Conservation (phyloP, 2,888 invertebrate species). For the Leptopilina drosophilae region DNA sequence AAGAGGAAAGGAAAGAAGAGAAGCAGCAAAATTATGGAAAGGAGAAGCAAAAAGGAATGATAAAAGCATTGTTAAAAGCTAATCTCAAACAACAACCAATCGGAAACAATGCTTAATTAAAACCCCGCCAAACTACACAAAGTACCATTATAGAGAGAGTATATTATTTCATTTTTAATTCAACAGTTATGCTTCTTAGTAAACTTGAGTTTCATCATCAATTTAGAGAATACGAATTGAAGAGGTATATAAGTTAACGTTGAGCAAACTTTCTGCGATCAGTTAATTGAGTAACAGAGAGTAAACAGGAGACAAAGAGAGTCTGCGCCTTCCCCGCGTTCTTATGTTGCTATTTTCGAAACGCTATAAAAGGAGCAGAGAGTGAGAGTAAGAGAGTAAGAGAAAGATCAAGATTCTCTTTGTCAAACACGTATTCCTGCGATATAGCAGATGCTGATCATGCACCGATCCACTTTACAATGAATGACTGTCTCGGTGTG, state of each 20-base stretch:
- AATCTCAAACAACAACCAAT: too few species aligned
- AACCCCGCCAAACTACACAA: too few species aligned
- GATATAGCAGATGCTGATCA: constrained; percentile 1
- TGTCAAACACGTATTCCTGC: too few species aligned
- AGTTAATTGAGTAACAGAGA: constrained; percentile 2
- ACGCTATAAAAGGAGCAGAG: not conserved
- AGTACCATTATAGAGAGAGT: too few species aligned
- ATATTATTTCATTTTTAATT: not conserved
- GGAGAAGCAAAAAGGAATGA: too few species aligned
- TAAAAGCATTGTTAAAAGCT: too few species aligned
- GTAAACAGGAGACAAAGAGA: constrained; percentile 21
- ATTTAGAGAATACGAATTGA: not conserved
- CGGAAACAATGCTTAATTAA: too few species aligned
- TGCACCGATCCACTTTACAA: not conserved
- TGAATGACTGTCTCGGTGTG: not conserved
- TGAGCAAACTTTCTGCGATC: not conserved
- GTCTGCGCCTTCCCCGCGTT: not conserved
- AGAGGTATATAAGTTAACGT: not conserved
- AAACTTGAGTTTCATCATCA: not conserved
- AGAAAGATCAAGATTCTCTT: not conserved
- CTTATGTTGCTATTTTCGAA: not conserved
- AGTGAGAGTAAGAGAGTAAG: not conserved
- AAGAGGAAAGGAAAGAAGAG: too few species aligned
- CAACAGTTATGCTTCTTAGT: not conserved
- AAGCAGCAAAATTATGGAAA: too few species aligned